Evolutionary conservation across 2,888 invertebrate species (phyloP), one percentile per base, ranked within the genome.

Genomic region (Aphrophora alni): DNA sequence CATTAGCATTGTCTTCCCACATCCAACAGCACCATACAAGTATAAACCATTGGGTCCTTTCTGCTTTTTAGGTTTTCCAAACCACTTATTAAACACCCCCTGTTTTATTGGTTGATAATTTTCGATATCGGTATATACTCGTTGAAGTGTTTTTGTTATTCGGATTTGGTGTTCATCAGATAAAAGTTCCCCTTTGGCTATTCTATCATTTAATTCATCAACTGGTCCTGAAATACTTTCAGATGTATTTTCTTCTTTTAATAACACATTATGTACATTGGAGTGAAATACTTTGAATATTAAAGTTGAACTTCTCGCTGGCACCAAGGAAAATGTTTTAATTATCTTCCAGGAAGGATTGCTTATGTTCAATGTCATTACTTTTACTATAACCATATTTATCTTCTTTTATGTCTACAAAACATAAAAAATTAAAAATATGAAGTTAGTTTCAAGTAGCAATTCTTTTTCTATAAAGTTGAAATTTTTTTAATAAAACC

Each of bases 1-100:
- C 99, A 99, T 99, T 81, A 99, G 89, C 94, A 99, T 99, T 7
- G 99, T 99, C 91, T 99, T 99, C 71, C 99, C 99, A 85, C 97
- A 96, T 72, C 97, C 97, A 83, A 97, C 97, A 87, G 97, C 94
- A 80, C 98, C 98, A 89, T 95, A 93, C 81, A 98, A 92, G 87
- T 98, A 98, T 14, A 98, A 89, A 5, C 98, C 98, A 88, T 93
- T 93, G 0, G 95, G 95, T 59, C 90, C 90, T 82, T 90, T 88
- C 70, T 78, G 79, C 24, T 80, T 80, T 38, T 82, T 82, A 4
- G 59, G 44, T 24, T 78, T 76, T 75, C 90, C 86, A 74, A 88
- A 85, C 85, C 87, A 87, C 85, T 88, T 89, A 21, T 86, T 87
- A 75, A 91, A 88, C 38, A 91, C 85, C 70, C 87, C 88, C 77